phyloP scores from a whole-genome alignment of 2,113 vertebrate genomes.

The Ceyx melanurus region DNA sequence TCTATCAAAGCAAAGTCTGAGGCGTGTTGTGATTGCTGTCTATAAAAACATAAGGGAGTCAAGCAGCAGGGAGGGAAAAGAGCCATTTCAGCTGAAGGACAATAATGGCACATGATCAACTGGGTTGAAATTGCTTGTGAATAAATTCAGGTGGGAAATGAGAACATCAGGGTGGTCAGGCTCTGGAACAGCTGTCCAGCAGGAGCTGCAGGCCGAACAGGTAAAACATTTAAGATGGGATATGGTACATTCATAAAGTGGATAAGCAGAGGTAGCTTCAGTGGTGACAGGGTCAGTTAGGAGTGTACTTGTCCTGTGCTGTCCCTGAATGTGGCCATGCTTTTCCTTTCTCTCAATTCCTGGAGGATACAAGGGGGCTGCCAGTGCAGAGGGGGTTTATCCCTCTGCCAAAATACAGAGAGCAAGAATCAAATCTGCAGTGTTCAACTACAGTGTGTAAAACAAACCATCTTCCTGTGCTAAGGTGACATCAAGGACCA shows the following conservation, averaged over 20 bases:
- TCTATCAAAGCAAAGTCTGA: neutral
- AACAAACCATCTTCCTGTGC: neutral
- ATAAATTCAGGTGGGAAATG: constrained; percentile 26
- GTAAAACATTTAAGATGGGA: neutral
- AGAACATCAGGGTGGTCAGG: neutral
- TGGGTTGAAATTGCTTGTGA: neutral
- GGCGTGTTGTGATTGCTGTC: neutral
- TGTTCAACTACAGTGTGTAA: neutral
- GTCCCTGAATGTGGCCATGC: neutral
- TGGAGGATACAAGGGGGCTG: neutral
- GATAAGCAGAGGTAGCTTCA: neutral
- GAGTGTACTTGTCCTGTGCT: neutral
- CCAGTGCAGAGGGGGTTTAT: neutral
- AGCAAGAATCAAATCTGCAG: neutral
- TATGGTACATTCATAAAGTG: neutral
- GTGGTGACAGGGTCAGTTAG: neutral
- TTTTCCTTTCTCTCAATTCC: neutral
- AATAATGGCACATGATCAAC: neutral
- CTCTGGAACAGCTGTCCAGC: neutral
- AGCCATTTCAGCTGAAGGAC: neutral
- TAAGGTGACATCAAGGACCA: neutral
- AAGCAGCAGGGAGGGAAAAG: neutral
- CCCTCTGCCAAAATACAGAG: neutral
- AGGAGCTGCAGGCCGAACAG: neutral
- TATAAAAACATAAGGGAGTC: neutral